Conservation (phyloP, 2,888 invertebrate genomes). For the Brachyptera risi region DNA sequence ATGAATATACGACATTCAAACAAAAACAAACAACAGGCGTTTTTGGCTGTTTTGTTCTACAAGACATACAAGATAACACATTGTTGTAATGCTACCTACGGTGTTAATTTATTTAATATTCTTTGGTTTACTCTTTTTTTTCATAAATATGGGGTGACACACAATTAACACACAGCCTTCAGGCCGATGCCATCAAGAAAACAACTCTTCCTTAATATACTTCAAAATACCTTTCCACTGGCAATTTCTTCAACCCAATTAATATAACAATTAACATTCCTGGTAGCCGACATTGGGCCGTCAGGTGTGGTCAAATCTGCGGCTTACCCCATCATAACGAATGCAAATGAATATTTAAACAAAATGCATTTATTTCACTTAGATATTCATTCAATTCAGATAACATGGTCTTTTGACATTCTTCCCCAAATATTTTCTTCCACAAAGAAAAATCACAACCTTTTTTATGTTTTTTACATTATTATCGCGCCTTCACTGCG, state of each 20-base stretch:
- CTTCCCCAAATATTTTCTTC: not conserved
- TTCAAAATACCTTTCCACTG: not conserved
- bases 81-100: conserved; percentile 28
- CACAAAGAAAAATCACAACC: conserved; percentile 12
- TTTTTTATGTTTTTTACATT: not conserved
- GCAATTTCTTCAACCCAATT: conserved; percentile 1
- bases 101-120: conserved; percentile 27
- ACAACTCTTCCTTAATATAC: not conserved
- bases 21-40: conserved; percentile 29
- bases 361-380: conserved; percentile 1
- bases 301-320: not conserved
- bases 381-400: conserved; percentile 13
- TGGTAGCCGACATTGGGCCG: not conserved
- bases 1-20: conserved; percentile 25
- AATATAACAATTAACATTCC: conserved; percentile 12
- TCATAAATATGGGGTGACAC: conserved; percentile 23
- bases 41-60: conserved; percentile 24
- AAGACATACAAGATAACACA: conserved; percentile 27
- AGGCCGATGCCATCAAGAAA: conserved; percentile 7
- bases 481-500: conserved; percentile 7
- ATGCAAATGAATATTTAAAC: conserved; percentile 16
- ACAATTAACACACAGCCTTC: not conserved
- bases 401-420: conserved; percentile 4
- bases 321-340: conserved; percentile 9
- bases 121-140: conserved; percentile 21